Base-by-base conservation (phyloP, 1,140 invertebrate species). In the Chionoecetes opilio region DNA sequence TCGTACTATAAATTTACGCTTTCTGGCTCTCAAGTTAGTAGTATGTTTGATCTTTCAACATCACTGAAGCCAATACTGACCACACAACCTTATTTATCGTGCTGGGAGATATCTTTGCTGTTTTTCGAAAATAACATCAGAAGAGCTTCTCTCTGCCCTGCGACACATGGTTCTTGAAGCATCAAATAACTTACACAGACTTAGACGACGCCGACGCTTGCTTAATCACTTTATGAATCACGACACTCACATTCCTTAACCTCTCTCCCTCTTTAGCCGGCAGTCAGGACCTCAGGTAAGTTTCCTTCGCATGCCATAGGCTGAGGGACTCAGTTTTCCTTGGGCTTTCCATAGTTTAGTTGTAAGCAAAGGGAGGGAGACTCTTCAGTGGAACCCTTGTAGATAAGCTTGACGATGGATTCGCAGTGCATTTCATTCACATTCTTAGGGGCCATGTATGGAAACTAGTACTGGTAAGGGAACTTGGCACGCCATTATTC, bases 251-350 rank as follows among this genome's bases (percentile, higher is more conserved):
- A 34, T 31, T 26, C 41, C 41, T 35, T 35, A 5, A n/a, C 41
- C 87, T 89, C 35, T 89, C 41, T 21, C 41, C 41, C 41, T 26
- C 87, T 41, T 41, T 89, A 92, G 91, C 91, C 53, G 63, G 75
- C 91, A 63, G 9, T 82, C 34, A 82, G 91, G 91, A 92, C n/a
- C 34, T 34, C 26, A 92, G 63, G 91, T 92, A 92, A 92, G 91
- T 92, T 75, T 41, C 31, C n/a, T 82, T 37, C 6, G 34, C 29
- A 82, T 37, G 17, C 26, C 17, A 29, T 82, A 34, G 75, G 63
- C 29, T 41, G 31, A 41, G 14, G 38, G 14, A 34, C 35, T 75
- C 14, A 17, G 32, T 6, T 82, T 31, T 84, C 29, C 53, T 92
- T 31, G 34, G 31, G n/a, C 34, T 37, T 84, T 84, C 38, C 91